Base-by-base conservation (phyloP, 2,797 vertebrate species). In the Phaenicophaeus curvirostris region DNA sequence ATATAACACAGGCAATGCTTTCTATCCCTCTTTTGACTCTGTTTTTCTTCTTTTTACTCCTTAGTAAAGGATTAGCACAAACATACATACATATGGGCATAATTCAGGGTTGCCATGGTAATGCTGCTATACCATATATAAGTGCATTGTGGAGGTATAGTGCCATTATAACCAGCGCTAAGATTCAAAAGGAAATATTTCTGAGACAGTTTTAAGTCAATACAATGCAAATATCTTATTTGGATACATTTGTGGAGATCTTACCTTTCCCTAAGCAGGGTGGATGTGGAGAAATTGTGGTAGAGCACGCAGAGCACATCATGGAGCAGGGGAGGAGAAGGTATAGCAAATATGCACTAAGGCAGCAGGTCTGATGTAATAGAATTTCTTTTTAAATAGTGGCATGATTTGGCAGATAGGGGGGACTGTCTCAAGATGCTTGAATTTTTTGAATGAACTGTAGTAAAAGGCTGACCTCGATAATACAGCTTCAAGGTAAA, bases 101-200 rank as follows among this genome's bases (percentile, higher is more conserved):
- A 92, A 88, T 74, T 92, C 93, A 67, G 25, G 35, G 94, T 97
- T 96, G 92, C 90, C 94, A 97, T 96, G 92, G 78, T 39, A 95
- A 96, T 96, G 69, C 28, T 74, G 13, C 57, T 69, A 90, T 71
- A 87, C 53, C 53, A 96, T 79, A 95, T 97, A 94, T 89, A 95
- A 96, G 94, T 78, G 71, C 80, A 67, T 15, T 50, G 24, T 89
- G 78, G 93, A 94, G 91, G 62, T 51, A 53, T 54, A 59, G 27
- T 9, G 2, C 63, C 41, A 93, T 95, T 96, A 87, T 61, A 92
- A 42, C 80, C 84, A 90, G 30, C 9, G 81, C 46, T 78, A 24
- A 91, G 69, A 92, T 73, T 65, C 74, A 95, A 84, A 59, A 63
- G 27, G 19, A 91, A 90, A 63, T 95, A 85, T 82, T 89, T 90